phyloP scores from a whole-genome alignment of 2,113 vertebrate genomes.

The Melanotaenia duboulayi region DNA sequence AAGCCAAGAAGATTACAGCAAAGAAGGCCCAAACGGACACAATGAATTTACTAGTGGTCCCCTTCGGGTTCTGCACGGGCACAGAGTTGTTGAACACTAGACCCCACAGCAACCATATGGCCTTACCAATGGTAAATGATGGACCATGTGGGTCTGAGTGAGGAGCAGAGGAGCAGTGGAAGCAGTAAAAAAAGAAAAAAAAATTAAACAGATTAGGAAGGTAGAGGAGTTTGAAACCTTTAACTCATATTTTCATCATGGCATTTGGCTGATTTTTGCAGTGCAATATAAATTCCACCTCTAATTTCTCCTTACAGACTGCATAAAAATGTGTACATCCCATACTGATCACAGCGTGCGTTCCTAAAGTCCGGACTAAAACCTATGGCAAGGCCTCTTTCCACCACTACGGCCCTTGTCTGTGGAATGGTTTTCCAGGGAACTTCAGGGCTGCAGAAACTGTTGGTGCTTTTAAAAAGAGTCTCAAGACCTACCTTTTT shows the following conservation, averaged over 20 bases:
- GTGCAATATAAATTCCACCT: not conserved
- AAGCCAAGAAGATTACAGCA: constrained; percentile 98
- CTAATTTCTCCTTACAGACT: not conserved
- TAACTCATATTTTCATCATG: too few relatives aligned
- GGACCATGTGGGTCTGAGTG: constrained; percentile 92
- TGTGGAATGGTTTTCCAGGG: too few relatives aligned
- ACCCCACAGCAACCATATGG: constrained; percentile 98
- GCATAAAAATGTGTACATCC: not conserved
- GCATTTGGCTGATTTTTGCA: not conserved
- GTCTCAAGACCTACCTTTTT: too few relatives aligned
- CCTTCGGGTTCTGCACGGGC: constrained; percentile 96
- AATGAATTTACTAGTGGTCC: constrained; percentile 98
- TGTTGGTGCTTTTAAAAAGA: too few relatives aligned
- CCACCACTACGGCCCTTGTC: too few relatives aligned
- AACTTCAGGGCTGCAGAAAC: too few relatives aligned
- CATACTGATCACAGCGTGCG: not conserved
- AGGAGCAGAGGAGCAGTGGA: constrained; percentile 12
- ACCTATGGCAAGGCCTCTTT: too few relatives aligned
- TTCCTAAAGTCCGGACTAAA: too few relatives aligned
- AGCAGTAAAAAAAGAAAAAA: not conserved
- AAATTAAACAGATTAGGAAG: not conserved
- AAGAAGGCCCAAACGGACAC: constrained; percentile 99
- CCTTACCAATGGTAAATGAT: constrained; percentile 97
- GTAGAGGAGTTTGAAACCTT: not conserved
- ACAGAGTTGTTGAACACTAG: constrained; percentile 99